A percentile compares a stretch with the other conserved stretches of the same genome.
Conservation (phyloP, 2,797 vertebrate genomes). For the Sylvia borin region DNA sequence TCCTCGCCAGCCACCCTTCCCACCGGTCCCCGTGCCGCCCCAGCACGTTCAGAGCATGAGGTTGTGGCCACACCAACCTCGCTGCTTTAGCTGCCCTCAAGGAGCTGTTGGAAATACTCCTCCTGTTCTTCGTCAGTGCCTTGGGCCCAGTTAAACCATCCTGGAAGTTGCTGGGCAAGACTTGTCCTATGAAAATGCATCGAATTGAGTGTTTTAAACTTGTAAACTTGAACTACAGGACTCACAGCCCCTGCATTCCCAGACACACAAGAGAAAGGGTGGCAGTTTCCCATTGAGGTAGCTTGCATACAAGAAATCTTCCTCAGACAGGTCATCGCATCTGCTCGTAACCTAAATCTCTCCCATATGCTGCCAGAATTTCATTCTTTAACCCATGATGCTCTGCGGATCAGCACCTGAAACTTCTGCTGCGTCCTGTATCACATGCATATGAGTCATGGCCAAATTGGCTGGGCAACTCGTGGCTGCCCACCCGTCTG, state of each 20-base stretch:
- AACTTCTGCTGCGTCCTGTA: background rate
- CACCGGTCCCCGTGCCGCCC: accelerated
- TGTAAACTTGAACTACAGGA: background rate
- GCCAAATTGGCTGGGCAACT: background rate
- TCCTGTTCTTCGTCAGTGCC: background rate
- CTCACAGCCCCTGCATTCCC: background rate
- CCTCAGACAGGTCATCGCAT: background rate
- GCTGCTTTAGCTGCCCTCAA: background rate
- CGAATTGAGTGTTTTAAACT: background rate
- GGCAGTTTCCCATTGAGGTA: background rate
- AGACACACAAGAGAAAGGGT: background rate
- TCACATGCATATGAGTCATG: accelerated
- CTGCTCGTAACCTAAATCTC: background rate
- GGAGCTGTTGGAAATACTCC: background rate
- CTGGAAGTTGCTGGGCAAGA: background rate
- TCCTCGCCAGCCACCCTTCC: background rate
- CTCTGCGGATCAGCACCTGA: background rate
- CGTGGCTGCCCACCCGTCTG: background rate
- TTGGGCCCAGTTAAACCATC: background rate
- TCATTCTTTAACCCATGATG: background rate
- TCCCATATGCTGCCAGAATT: background rate
- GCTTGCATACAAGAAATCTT: background rate
- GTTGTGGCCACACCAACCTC: background rate
- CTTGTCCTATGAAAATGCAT: background rate
- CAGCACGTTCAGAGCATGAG: background rate